A percentile compares a stretch with the other conserved stretches of the same genome.
These are phyloP conservation scores for Psix sp. DNA, from an alignment of 1,140 invertebrate genomes.

Conservation along the genomic window DNA sequence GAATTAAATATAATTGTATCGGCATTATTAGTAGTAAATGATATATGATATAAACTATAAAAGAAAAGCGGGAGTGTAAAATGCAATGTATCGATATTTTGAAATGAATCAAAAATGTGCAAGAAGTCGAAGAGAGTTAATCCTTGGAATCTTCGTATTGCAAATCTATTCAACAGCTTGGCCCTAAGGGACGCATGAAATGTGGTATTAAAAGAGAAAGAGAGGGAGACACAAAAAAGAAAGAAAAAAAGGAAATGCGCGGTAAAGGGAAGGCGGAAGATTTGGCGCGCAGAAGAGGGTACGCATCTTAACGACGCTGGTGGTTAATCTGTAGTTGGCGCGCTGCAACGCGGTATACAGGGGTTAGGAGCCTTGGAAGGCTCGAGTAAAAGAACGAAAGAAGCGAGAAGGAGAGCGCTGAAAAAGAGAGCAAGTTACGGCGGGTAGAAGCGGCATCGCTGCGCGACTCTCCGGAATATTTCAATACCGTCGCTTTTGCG, in stretches of 20 bases:
- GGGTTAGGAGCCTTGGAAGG: slow-evolving; percentile 14
- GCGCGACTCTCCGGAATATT: slow-evolving; percentile 75
- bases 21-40: too few relatives aligned
- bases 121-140: background rate
- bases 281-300: slow-evolving; percentile 41
- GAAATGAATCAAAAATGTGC: slow-evolving; percentile 1
- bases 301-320: slow-evolving; percentile 46
- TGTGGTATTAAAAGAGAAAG: background rate
- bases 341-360: slow-evolving; percentile 7
- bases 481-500: slow-evolving; percentile 66
- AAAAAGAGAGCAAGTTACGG: slow-evolving; percentile 32
- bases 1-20: too few relatives aligned
- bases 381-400: slow-evolving; percentile 23
- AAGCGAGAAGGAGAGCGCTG: slow-evolving; percentile 17
- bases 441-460: slow-evolving; percentile 77
- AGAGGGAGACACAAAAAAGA: slow-evolving; percentile 22
- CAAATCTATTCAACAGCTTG: slow-evolving; percentile 23
- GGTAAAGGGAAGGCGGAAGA: slow-evolving; percentile 41
- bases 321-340: slow-evolving; percentile 37
- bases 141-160: slow-evolving; percentile 7
- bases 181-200: slow-evolving; percentile 18
- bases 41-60: too few relatives aligned
- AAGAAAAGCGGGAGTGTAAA: too few relatives aligned
- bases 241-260: slow-evolving; percentile 28
- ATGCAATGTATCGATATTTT: too few relatives aligned